Evolutionary conservation across 2,888 invertebrate species (phyloP).

Genomic region (Actias luna): DNA sequence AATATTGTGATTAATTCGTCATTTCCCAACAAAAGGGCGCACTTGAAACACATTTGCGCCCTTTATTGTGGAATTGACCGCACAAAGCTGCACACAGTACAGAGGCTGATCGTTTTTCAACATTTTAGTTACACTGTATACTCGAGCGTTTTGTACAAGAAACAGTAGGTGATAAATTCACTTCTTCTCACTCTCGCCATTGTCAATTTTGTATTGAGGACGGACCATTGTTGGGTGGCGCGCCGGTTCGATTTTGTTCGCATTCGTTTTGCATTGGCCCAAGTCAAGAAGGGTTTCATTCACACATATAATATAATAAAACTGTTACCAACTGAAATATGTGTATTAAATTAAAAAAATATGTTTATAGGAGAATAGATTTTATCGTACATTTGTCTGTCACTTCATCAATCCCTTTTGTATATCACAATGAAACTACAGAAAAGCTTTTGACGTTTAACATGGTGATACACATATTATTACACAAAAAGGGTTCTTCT

Average conservation of each 20-base stretch:
- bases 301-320: too few species aligned
- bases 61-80: neutral
- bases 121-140: constrained; percentile 67
- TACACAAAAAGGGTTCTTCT: too few species aligned
- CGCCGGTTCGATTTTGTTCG: constrained; percentile 75
- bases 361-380: too few species aligned
- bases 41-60: constrained; percentile 10
- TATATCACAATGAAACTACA: too few species aligned
- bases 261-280: constrained; percentile 51
- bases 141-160: constrained; percentile 45
- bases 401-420: too few species aligned
- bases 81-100: neutral
- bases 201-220: constrained; percentile 79
- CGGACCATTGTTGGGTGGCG: constrained; percentile 65
- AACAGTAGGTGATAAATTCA: constrained; percentile 77
- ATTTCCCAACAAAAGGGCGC: neutral
- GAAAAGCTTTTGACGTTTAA: too few species aligned
- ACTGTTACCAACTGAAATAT: too few species aligned
- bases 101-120: constrained; percentile 43
- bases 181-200: constrained; percentile 62
- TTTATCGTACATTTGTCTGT: too few species aligned
- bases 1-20: constrained; percentile 10
- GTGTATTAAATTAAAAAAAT: too few species aligned
- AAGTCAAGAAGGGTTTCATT: constrained; percentile 25
- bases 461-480: too few species aligned